Evolutionary conservation across 2,888 invertebrate species (phyloP).

Genomic region (Operophtera brumata): DNA sequence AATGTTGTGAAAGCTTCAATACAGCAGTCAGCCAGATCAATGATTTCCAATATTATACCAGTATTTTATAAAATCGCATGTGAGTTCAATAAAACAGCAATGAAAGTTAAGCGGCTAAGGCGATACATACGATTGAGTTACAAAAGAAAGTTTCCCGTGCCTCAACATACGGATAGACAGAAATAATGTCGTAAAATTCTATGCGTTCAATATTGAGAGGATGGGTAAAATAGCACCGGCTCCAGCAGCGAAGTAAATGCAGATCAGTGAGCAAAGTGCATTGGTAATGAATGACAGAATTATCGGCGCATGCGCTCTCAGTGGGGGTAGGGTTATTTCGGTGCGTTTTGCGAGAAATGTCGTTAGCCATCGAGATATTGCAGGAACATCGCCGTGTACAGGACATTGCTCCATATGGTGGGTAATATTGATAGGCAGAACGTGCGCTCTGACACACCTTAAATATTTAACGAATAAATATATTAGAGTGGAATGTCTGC

Average conservation of each 20-base stretch:
- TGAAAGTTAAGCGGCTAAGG: slow-evolving; percentile 62
- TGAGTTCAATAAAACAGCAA: slow-evolving; percentile 47
- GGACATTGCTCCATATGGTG: slow-evolving; percentile 31
- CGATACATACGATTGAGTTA: slow-evolving; percentile 63
- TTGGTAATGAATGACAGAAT: slow-evolving; percentile 70
- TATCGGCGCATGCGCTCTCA: slow-evolving; percentile 54
- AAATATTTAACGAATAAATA: neutral
- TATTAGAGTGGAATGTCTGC: no score
- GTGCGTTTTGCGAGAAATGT: slow-evolving; percentile 70
- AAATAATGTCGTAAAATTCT: slow-evolving; percentile 58
- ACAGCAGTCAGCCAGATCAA: neutral
- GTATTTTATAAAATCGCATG: slow-evolving; percentile 25
- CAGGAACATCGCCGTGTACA: slow-evolving; percentile 44
- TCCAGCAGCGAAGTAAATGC: slow-evolving; percentile 58
- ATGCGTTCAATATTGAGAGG: slow-evolving; percentile 47
- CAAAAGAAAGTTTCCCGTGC: slow-evolving; percentile 65
- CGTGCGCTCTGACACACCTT: neutral
- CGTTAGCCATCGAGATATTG: slow-evolving; percentile 59
- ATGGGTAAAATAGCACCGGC: slow-evolving; percentile 54
- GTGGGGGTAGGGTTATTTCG: slow-evolving; percentile 69
- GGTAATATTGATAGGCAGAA: neutral
- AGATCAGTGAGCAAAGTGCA: slow-evolving; percentile 58
- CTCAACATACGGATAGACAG: slow-evolving; percentile 42
- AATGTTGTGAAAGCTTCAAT: neutral
- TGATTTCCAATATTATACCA: slow-evolving; percentile 5